These are phyloP conservation scores for Podarcis cretensis DNA, from an alignment of 2,113 vertebrate species.

Conservation along the genomic window DNA sequence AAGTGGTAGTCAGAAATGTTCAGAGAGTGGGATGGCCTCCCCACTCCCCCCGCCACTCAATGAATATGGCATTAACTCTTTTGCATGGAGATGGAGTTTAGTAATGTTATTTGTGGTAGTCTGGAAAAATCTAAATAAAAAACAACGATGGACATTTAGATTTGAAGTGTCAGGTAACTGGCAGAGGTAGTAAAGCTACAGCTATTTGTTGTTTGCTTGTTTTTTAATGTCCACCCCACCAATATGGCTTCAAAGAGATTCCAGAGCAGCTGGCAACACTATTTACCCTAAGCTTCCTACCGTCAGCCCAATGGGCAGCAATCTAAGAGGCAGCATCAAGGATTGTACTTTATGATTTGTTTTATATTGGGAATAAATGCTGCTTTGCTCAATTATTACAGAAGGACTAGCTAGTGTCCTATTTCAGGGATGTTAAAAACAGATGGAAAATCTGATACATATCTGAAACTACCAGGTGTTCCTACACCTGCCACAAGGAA, in stretches of 20 bases:
- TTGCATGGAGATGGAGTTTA: not conserved
- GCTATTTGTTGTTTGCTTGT: not conserved
- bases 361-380: not conserved
- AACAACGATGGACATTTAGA: not conserved
- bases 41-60: not conserved
- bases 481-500: constrained; percentile 30
- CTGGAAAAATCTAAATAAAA: not conserved
- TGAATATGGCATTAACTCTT: not conserved
- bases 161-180: not conserved
- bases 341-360: not conserved
- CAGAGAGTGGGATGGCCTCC: not conserved
- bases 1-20: not conserved
- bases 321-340: not conserved
- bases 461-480: constrained; percentile 1
- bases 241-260: not conserved
- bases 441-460: constrained; percentile 20
- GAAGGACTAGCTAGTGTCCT: not conserved
- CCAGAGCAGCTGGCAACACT: not conserved
- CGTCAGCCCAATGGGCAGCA: not conserved
- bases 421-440: constrained; percentile 6
- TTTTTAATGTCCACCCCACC: not conserved
- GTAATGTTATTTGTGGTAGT: not conserved
- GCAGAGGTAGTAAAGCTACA: not conserved
- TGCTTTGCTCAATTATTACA: not conserved
- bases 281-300: not conserved